These are phyloP conservation scores for Ophion slaviceki DNA, from an alignment of 2,888 invertebrate species.

Conservation along the genomic window DNA sequence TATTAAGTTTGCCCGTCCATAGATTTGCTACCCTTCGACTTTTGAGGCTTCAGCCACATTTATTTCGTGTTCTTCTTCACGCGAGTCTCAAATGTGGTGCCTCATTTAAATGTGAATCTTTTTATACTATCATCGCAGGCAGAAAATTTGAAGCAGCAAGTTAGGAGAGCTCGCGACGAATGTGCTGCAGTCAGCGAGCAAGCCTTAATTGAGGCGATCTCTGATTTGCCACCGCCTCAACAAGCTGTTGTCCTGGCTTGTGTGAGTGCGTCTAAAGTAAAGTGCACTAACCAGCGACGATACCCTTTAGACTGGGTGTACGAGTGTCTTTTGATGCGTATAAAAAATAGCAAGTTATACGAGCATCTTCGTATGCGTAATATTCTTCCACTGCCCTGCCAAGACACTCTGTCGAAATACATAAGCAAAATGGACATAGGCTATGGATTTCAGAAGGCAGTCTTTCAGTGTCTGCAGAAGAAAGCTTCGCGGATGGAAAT, in stretches of 20 bases:
- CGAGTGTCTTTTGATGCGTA: slow-evolving; percentile 64
- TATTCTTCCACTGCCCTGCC: slow-evolving; percentile 60
- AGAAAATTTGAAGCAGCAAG: slow-evolving; percentile 14
- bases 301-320: slow-evolving; percentile 61
- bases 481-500: slow-evolving; percentile 61
- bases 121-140: slow-evolving; percentile 20
- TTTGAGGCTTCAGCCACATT: slow-evolving; percentile 25
- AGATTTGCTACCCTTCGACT: slow-evolving; percentile 25
- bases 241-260: slow-evolving; percentile 56
- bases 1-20: slow-evolving; percentile 18
- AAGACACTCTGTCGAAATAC: slow-evolving; percentile 61
- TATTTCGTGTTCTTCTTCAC: slow-evolving; percentile 13
- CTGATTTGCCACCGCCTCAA: slow-evolving; percentile 44
- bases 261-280: slow-evolving; percentile 53
- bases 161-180: slow-evolving; percentile 24
- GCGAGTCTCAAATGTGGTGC: slow-evolving; percentile 12
- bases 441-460: slow-evolving; percentile 33
- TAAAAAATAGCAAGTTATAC: slow-evolving; percentile 62
- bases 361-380: slow-evolving; percentile 57
- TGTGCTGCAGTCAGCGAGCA: slow-evolving; percentile 46
- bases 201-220: slow-evolving; percentile 38
- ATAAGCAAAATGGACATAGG: slow-evolving; percentile 57
- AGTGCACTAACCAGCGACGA: slow-evolving; percentile 46
- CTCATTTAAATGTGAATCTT: slow-evolving; percentile 13
- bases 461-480: slow-evolving; percentile 47